phyloP scores from a whole-genome alignment of 92 coral and sea anemone genomes.

The Zoanthus gigantus region DNA sequence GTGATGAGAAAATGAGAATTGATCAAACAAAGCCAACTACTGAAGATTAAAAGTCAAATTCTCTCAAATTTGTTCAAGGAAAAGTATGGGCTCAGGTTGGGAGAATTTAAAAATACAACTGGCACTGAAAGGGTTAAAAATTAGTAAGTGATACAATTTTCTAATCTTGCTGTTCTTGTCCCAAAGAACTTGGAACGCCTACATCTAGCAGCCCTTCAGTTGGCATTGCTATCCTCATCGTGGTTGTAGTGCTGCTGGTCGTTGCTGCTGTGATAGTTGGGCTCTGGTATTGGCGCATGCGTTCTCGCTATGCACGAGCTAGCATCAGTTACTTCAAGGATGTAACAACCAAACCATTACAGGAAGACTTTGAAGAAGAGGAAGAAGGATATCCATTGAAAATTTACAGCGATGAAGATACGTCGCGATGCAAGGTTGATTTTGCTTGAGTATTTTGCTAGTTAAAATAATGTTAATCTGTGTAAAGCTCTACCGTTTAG shows the following conservation, averaged over 20 bases:
- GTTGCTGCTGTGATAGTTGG: background rate
- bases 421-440: constrained; percentile 25
- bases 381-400: background rate
- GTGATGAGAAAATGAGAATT: no score
- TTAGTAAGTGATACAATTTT: background rate
- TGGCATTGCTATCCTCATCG: background rate
- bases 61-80: no score
- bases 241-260: background rate
- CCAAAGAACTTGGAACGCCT: background rate
- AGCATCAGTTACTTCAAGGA: constrained; percentile 49
- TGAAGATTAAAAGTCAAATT: no score
- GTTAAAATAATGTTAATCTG: background rate
- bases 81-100: no score
- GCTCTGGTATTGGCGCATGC: constrained; percentile 42
- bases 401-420: constrained; percentile 17
- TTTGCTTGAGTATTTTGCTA: constrained; percentile 18
- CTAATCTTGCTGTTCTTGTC: background rate
- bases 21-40: no score
- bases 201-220: background rate
- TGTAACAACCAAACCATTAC: constrained; percentile 17
- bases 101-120: no score
- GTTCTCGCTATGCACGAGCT: constrained; percentile 11
- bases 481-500: background rate
- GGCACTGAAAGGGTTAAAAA: background rate
- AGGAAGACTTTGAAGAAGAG: constrained; percentile 30